phyloP scores from a whole-genome alignment of 2,797 vertebrate genomes.

The Diplodus sargus region DNA sequence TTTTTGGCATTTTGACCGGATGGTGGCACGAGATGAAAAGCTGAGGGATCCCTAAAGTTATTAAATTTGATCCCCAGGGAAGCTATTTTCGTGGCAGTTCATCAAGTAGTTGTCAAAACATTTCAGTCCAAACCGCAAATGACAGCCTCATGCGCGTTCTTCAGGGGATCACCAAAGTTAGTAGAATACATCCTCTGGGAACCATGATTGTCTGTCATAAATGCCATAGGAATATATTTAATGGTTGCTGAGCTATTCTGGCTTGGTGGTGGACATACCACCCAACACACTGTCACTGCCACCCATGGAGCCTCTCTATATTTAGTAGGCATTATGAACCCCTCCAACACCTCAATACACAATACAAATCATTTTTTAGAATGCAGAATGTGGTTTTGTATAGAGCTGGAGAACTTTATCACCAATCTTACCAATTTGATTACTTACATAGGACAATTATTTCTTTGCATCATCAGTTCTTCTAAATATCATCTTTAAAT shows the following conservation, averaged over 20 bases:
- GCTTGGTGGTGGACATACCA: not conserved
- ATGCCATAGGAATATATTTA: not conserved
- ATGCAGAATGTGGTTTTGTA: slow-evolving; percentile 32
- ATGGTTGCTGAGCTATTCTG: not conserved
- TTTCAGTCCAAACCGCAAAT: not conserved
- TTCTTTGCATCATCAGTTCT: too few relatives aligned
- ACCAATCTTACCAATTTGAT: too few relatives aligned
- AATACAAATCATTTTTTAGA: slow-evolving; percentile 51
- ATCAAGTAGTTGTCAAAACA: not conserved
- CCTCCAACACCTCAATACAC: slow-evolving; percentile 6
- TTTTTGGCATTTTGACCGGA: not conserved
- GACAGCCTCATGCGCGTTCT: too few relatives aligned
- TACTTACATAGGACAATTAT: too few relatives aligned
- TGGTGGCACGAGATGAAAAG: not conserved
- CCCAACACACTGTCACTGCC: not conserved
- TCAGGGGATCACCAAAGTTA: not conserved
- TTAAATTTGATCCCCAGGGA: not conserved
- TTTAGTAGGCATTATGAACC: not conserved
- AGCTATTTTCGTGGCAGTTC: not conserved
- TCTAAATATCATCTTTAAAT: too few relatives aligned
- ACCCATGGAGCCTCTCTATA: not conserved
- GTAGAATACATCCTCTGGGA: not conserved
- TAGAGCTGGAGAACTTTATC: not conserved
- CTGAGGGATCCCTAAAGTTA: accelerated
- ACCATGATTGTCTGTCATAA: not conserved